phyloP scores from a whole-genome alignment of 2,888 invertebrate genomes.

The Drosophila bunnanda region DNA sequence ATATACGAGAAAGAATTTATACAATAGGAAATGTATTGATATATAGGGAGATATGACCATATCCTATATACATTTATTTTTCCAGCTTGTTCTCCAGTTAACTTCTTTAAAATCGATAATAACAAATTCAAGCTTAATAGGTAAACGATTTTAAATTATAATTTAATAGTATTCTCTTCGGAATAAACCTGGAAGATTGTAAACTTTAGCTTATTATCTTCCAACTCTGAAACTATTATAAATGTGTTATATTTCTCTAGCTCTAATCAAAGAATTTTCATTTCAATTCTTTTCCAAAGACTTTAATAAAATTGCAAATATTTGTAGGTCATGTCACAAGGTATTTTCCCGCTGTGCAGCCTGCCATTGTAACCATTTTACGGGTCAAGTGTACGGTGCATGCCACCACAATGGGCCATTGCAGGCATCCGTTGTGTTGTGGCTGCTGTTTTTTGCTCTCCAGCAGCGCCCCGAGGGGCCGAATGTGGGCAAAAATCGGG shows the following conservation, averaged over 20 bases:
- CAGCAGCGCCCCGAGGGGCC: background rate
- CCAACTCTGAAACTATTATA: background rate
- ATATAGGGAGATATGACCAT: no score
- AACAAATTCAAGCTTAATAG: background rate
- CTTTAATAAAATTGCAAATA: background rate
- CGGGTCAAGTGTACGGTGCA: constrained; percentile 67
- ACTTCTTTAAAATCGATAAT: background rate
- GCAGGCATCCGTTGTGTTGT: constrained; percentile 26
- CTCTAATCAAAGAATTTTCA: background rate
- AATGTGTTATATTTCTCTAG: no score
- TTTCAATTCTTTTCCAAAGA: background rate
- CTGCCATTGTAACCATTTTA: constrained; percentile 58
- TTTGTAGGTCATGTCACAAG: background rate
- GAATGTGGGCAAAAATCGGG: background rate
- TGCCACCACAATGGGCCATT: constrained; percentile 61
- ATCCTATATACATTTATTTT: no score
- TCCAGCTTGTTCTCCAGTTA: no score
- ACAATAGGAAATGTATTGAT: background rate
- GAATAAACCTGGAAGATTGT: background rate
- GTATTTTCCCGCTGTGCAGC: constrained; percentile 18
- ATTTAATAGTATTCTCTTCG: fast-evolving
- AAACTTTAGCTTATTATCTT: background rate
- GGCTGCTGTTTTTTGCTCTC: constrained; percentile 20
- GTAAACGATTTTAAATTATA: background rate
- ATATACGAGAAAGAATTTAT: no score